phyloP scores from a whole-genome alignment of 2,113 vertebrate genomes.

The Hippocampus comes region DNA sequence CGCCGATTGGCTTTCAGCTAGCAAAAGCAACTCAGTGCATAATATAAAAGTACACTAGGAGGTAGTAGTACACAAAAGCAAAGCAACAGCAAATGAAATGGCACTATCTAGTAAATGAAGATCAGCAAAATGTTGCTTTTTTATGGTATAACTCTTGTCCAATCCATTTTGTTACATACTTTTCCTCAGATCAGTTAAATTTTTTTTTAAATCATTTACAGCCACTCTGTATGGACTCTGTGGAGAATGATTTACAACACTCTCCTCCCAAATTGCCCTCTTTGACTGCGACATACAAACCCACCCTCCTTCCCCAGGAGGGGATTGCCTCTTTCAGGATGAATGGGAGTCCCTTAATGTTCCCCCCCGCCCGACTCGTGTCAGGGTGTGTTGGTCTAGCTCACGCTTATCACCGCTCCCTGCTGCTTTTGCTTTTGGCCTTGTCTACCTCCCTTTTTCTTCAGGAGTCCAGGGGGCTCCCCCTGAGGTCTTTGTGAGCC shows the following conservation, averaged over 20 bases:
- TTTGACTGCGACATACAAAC: conserved; percentile 9
- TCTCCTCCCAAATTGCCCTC: conserved; percentile 17
- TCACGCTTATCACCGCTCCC: conserved; percentile 51
- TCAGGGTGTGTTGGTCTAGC: conserved; percentile 38
- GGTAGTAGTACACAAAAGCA: no score
- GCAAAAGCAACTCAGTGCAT: no score
- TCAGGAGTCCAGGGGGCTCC: conserved; percentile 28
- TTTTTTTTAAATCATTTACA: background rate
- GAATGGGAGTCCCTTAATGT: background rate
- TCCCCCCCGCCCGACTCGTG: background rate
- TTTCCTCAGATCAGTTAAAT: no score
- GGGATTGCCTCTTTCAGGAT: background rate
- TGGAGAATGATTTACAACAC: conserved; percentile 7
- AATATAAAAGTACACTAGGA: no score
- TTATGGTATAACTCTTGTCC: no score
- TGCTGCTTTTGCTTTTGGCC: conserved; percentile 23
- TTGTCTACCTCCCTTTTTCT: conserved; percentile 30
- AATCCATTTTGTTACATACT: no score
- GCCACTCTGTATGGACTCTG: background rate
- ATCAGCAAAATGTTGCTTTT: no score
- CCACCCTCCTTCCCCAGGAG: conserved; percentile 10
- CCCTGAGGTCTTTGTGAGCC: conserved; percentile 40
- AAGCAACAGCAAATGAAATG: no score
- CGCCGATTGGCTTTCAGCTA: no score
- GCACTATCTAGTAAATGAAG: no score